Conservation (phyloP, 1,140 invertebrate genomes). For the Coboldia fuscipes region DNA sequence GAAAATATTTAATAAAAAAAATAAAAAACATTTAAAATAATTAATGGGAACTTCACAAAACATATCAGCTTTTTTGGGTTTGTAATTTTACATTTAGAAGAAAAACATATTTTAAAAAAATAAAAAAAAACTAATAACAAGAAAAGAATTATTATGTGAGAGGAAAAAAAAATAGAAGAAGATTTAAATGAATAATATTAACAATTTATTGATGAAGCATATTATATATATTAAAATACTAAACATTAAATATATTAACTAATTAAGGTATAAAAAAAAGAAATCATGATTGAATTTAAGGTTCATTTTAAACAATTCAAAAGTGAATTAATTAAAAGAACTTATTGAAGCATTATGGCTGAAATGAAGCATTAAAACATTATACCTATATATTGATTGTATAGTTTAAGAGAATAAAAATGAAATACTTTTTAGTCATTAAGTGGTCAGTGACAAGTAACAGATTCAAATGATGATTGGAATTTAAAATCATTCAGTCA, state of each 20-base stretch:
- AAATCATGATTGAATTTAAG: not conserved
- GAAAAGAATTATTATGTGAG: not conserved
- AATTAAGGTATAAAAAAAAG: not conserved
- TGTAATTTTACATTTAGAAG: not conserved
- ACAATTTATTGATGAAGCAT: not conserved
- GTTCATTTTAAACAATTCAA: not conserved
- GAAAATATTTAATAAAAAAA: not conserved
- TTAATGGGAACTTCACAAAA: constrained; percentile 1
- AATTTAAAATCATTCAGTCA: no score
- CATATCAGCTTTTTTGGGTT: constrained; percentile 3
- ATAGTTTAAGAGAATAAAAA: no score
- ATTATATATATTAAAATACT: no score
- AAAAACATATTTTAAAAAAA: not conserved
- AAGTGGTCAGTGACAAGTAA: no score
- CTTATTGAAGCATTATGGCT: no score
- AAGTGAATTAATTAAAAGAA: no score
- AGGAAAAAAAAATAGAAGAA: not conserved
- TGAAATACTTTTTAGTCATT: no score
- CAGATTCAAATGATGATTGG: no score
- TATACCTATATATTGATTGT: no score
- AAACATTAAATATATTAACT: not conserved
- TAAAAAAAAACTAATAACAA: not conserved
- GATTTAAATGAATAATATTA: not conserved
- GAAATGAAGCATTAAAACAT: no score
- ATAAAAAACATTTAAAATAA: not conserved